Base-by-base conservation (phyloP, 30 jellyfish, hydroid and myxozoan species). In the Aurelia aurita complex sp. Pacific region DNA sequence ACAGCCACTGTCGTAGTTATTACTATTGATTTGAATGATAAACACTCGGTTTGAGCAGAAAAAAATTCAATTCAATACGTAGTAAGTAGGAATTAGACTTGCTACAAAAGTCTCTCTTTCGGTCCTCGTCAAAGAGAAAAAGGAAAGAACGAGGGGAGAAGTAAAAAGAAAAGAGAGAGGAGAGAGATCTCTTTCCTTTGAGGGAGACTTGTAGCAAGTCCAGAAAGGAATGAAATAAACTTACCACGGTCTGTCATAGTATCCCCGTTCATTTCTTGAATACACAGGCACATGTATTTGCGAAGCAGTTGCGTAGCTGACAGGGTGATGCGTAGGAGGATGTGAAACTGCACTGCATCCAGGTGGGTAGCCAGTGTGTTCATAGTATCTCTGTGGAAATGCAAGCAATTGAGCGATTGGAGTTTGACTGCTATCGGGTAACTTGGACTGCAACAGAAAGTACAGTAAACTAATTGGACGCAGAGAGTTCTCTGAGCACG, bases 261-360 rank as follows among this genome's bases (percentile, higher is more conserved):
- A 85, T 29, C 96, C 95, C 40, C 97, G 72, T 57, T 94, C 97
- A 60, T 88, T 94, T 14, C 99, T 78, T 62, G 94, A 81, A 65
- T 94, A 94, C 79, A 94, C 43, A 3, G 99, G 97, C 89, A 92
- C 74, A 57, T 89, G 96, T 15, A 92, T 92, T 72, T 92, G 98
- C 50, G 98, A 88, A 6, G 91, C 94, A 5, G 97, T 29, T 1
- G 94, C 76, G 75, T 81, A 87, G 52, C 96, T 78, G 42, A 83
- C 90, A 33, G 97, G 89, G 53, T 89, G 97, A 74, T 88, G 96
- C 33, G 94, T 90, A 14, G 96, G 77, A 51, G 86, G 51, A 64
- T 92, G 97, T 46, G 83, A 74, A 34, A 67, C 97, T 51, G 88
- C 72, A 35, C 91, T 80, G 83, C 85, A 73, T 14, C 96, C 98